Evolutionary conservation across 2,888 invertebrate species (phyloP).

Genomic region (Galeruca laticollis): DNA sequence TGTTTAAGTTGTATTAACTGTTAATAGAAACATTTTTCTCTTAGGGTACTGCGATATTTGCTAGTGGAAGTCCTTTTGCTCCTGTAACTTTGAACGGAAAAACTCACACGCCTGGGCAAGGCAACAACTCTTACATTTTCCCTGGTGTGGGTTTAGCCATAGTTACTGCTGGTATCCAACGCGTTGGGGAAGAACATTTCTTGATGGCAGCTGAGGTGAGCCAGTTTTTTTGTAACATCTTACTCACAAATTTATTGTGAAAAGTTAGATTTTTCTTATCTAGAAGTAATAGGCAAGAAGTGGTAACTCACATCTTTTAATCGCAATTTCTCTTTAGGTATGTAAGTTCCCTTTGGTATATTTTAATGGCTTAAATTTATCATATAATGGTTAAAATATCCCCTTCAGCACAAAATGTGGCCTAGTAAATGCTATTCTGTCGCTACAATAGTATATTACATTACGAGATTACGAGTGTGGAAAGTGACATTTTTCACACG

Average conservation of each 20-base stretch:
- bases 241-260: background rate
- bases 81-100: slow-evolving; percentile 86
- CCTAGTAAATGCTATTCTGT: no score
- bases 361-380: no score
- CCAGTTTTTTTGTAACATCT: slow-evolving; percentile 3
- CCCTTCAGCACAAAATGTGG: no score
- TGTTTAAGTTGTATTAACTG: slow-evolving; percentile 5
- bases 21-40: slow-evolving; percentile 33
- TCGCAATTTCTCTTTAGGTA: no score
- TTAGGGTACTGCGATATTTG: slow-evolving; percentile 92
- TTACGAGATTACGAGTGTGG: no score
- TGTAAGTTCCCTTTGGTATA: no score
- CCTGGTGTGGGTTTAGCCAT: slow-evolving; percentile 95
- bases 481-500: no score
- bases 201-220: slow-evolving; percentile 87
- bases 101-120: slow-evolving; percentile 92
- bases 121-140: slow-evolving; percentile 98
- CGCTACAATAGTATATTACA: no score
- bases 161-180: slow-evolving; percentile 88
- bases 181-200: slow-evolving; percentile 93
- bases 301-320: no score
- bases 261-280: no score
- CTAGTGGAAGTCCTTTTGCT: slow-evolving; percentile 96
- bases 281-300: no score
- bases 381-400: no score